These are phyloP conservation scores for Corythoichthys intestinalis DNA, from an alignment of 2,113 vertebrate genomes.

Conservation along the genomic window DNA sequence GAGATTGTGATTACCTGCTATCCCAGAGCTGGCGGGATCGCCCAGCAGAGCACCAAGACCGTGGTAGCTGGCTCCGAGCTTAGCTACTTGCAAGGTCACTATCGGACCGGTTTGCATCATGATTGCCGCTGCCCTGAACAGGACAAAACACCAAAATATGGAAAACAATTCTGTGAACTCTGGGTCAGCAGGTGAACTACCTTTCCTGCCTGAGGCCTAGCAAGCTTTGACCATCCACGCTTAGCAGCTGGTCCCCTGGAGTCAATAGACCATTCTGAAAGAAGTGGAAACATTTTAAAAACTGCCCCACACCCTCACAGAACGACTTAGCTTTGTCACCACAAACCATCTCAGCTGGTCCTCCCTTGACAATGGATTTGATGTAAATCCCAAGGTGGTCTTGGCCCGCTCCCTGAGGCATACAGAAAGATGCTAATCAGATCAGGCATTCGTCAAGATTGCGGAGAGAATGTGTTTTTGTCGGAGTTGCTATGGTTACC, in stretches of 20 bases:
- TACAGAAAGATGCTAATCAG: background rate
- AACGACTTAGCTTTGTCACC: background rate
- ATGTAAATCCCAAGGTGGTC: slow-evolving; percentile 89
- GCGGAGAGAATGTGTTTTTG: slow-evolving; percentile 1
- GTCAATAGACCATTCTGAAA: slow-evolving; percentile 81
- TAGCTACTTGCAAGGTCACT: slow-evolving; percentile 86
- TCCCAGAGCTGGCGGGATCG: slow-evolving; percentile 73
- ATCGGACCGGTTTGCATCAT: slow-evolving; percentile 88
- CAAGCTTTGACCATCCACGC: slow-evolving; percentile 86
- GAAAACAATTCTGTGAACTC: background rate
- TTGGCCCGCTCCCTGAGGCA: slow-evolving; percentile 81
- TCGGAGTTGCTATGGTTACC: slow-evolving; percentile 63
- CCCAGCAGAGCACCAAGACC: slow-evolving; percentile 82
- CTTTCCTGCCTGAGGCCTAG: slow-evolving; percentile 90
- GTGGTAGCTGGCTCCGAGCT: slow-evolving; percentile 84
- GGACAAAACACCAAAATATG: background rate
- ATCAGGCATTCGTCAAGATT: background rate
- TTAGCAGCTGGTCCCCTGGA: slow-evolving; percentile 89
- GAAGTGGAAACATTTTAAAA: background rate
- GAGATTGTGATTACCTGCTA: slow-evolving; percentile 64
- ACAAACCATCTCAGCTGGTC: slow-evolving; percentile 86
- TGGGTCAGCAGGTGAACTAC: slow-evolving; percentile 53
- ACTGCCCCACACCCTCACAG: background rate
- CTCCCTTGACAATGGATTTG: slow-evolving; percentile 89
- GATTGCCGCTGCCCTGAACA: slow-evolving; percentile 85